Conservation (phyloP, 2,888 invertebrate species). For the Agonopterix heracliana region DNA sequence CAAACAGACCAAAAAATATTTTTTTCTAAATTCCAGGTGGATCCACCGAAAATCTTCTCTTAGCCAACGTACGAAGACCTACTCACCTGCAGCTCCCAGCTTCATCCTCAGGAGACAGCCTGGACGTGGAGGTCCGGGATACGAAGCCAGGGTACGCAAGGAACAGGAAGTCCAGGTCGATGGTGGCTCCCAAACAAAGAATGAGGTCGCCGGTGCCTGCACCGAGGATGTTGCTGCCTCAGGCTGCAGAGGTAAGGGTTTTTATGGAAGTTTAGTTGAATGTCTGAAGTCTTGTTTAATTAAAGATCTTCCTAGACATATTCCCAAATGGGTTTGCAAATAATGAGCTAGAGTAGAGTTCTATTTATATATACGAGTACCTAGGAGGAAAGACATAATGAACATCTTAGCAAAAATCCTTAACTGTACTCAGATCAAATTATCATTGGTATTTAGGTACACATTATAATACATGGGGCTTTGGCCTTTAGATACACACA, state of each 20-base stretch:
- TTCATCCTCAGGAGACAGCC: slow-evolving; percentile 65
- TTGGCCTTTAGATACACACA: too few species aligned
- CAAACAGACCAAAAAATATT: neutral
- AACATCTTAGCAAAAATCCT: too few species aligned
- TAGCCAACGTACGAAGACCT: slow-evolving; percentile 38
- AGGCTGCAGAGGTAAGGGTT: slow-evolving; percentile 39
- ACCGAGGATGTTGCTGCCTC: slow-evolving; percentile 42
- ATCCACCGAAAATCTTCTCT: slow-evolving; percentile 59
- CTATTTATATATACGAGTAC: too few species aligned
- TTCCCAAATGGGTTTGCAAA: too few species aligned
- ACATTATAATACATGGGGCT: too few species aligned
- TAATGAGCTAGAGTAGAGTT: too few species aligned
- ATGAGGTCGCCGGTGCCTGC: slow-evolving; percentile 54
- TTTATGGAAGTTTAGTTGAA: neutral
- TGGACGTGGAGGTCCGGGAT: slow-evolving; percentile 59
- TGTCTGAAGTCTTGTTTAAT: neutral
- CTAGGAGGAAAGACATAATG: too few species aligned
- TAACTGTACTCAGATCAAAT: too few species aligned
- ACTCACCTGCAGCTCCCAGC: slow-evolving; percentile 53
- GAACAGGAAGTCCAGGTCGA: slow-evolving; percentile 57
- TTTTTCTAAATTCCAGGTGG: slow-evolving; percentile 52
- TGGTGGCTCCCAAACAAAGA: slow-evolving; percentile 54
- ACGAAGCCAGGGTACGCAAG: slow-evolving; percentile 34
- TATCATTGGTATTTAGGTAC: too few species aligned
- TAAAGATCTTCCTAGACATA: too few species aligned